Base-by-base conservation (phyloP, 2,797 vertebrate species). In the Acanthornis magna region DNA sequence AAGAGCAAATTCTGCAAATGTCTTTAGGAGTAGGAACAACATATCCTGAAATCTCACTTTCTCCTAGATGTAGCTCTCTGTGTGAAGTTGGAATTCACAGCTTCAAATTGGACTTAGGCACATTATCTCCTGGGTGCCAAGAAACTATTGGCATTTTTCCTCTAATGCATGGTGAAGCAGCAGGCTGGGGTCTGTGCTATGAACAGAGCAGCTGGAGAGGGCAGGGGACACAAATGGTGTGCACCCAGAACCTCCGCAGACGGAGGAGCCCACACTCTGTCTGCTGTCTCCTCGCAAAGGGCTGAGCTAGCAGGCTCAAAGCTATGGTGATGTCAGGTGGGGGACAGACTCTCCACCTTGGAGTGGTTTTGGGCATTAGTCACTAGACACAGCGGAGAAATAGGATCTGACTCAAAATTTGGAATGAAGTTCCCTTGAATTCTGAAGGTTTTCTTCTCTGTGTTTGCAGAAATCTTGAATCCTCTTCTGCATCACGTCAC, bases 11-110 rank as follows among this genome's bases (percentile, higher is more conserved):
- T 90, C 81, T 88, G 43, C 32, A 79, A 94, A 67, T 3, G 16
- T 18, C 30, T 91, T 93, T 89, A 89, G 38, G 20, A 78, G 16
- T 75, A 85, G 74, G 79, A 85, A 43, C 19, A 83, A 32, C 29
- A 42, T 81, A 84, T 66, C 66, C 45, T 34, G 26, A 94, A 93
- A 94, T 82, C 78, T 88, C 54, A 51, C 73, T 66, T 90, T 84
- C 21, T 77, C 62, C 70, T 63, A 66, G 43, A 63, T 90, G 90
- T 93, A 96, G 40, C n/a, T 27, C 20, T 55, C 30, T 68, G 14
- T 34, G 58, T 75, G 47, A 88, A 89, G 50, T 0, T 75, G 58
- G 47, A 83, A 84, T 93, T 85, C 70, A 43, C 73, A 78, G 45
- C 43, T 73, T 93, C n/a, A 66, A 21, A 57, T 17, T 2, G 7